These are phyloP conservation scores for Laspeyria flexula DNA, from an alignment of 2,888 invertebrate genomes.

Conservation along the genomic window DNA sequence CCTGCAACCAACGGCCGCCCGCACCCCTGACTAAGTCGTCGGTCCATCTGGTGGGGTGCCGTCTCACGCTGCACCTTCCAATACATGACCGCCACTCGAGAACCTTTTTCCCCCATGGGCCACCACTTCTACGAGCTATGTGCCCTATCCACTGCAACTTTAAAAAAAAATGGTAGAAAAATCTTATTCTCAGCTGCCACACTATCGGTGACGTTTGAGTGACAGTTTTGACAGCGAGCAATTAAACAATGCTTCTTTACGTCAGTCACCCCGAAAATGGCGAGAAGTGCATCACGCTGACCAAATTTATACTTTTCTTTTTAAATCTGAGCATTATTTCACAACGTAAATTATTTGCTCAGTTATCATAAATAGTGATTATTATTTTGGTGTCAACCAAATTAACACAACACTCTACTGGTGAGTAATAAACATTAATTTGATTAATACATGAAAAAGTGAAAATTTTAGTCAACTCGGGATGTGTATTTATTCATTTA, in stretches of 20 bases:
- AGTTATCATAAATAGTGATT: slow-evolving; percentile 13
- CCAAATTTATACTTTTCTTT: slow-evolving; percentile 39
- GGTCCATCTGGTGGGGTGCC: no score
- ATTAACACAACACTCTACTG: slow-evolving; percentile 29
- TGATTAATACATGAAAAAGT: slow-evolving; percentile 22
- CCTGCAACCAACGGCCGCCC: no score
- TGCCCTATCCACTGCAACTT: no score
- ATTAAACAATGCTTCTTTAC: slow-evolving; percentile 18
- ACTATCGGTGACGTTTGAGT: slow-evolving; percentile 5
- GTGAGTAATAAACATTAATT: slow-evolving; percentile 37
- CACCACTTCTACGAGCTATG: no score
- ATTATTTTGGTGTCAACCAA: slow-evolving; percentile 19
- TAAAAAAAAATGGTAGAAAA: neutral
- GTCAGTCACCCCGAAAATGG: slow-evolving; percentile 66
- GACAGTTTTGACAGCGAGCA: slow-evolving; percentile 26
- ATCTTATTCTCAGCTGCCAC: no score
- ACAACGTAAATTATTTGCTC: slow-evolving; percentile 41
- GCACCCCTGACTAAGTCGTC: no score
- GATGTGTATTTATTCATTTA: slow-evolving; percentile 44
- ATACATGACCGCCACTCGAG: no score
- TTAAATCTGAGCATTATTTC: slow-evolving; percentile 45
- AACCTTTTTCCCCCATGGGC: no score
- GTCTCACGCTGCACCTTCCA: no score
- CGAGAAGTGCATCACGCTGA: slow-evolving; percentile 65
- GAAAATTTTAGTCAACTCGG: slow-evolving; percentile 37